Base-by-base conservation (phyloP, 2,888 invertebrate genomes). In the Tipula unca region DNA sequence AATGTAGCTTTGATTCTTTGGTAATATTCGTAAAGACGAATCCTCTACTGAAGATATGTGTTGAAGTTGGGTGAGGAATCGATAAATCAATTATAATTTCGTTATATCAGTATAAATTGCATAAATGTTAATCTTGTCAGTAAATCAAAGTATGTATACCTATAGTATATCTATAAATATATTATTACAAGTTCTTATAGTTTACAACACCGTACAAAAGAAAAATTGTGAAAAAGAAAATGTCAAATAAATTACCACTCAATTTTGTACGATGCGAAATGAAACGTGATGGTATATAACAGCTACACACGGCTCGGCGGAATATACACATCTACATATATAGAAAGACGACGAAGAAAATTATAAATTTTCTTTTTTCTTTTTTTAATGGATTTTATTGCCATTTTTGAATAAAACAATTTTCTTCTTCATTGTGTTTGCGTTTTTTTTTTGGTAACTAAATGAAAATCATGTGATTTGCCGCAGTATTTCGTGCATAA, bases 401-500 rank as follows among this genome's bases (percentile, higher is more conserved):
- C 69, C 69, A 25, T 69, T 69, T 54, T 69, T 69, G 69, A 69
- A 69, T 69, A 69, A 69, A 69, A 69, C 69, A 25, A 69, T 69
- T 69, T 69, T 69, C 69, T 69, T 25, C 20, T 69, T 69, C 69
- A 10, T 69, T 69, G 6, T 25, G 69, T 69, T 69, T 69, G 25
- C n/a, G n/a, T 48, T 48, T 48, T 17, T 48, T 48, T 48, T 48
- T 82, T 32, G 32, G 17, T 17, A n/a, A n/a, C n/a, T n/a, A n/a
- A 83, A 32, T 83, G 35, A 83, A 83, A 83, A 83, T 29, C 29
- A 83, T 83, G 83, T 32, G 35, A 83, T 32, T 83, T 83, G 83
- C 83, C 83, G 83, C 83, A 83, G 83, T 83, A 20, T 83, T 83
- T 83, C 83, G 83, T 83, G 83, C 32, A 83, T 8, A 14, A 32